phyloP scores from a whole-genome alignment of 2,888 invertebrate genomes.

The Phaonia tiefii region DNA sequence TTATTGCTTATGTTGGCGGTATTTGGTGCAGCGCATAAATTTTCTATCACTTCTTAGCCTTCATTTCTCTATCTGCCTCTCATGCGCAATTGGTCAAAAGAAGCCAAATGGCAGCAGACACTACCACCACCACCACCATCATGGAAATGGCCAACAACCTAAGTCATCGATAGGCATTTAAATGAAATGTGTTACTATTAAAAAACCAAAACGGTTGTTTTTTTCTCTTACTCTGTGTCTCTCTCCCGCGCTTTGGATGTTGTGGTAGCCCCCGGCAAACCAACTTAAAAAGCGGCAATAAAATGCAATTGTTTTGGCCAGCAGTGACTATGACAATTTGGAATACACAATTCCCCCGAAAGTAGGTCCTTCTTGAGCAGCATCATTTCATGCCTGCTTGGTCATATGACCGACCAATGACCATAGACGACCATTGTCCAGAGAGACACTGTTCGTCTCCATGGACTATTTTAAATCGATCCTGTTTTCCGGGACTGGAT shows the following conservation, averaged over 20 bases:
- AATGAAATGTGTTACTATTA: slow-evolving; percentile 63
- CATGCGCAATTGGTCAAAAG: slow-evolving; percentile 31
- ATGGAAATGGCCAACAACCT: slow-evolving; percentile 67
- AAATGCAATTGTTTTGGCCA: slow-evolving; percentile 57
- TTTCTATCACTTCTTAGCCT: slow-evolving; percentile 65
- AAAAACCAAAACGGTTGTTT: slow-evolving; percentile 52
- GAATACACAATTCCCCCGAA: slow-evolving; percentile 39
- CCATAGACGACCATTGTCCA: neutral
- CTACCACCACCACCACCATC: neutral
- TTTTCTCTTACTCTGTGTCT: neutral
- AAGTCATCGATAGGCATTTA: slow-evolving; percentile 59
- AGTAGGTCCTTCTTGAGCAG: slow-evolving; percentile 51
- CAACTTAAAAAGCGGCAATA: slow-evolving; percentile 53
- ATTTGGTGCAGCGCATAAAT: slow-evolving; percentile 70
- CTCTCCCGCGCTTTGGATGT: too few relatives aligned
- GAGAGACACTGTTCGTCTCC: slow-evolving; percentile 42
- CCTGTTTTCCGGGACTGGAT: slow-evolving; percentile 6
- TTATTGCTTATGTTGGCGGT: slow-evolving; percentile 75
- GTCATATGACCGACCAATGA: slow-evolving; percentile 12
- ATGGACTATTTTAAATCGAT: slow-evolving; percentile 46
- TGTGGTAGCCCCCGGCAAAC: slow-evolving; percentile 58
- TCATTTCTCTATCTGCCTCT: neutral
- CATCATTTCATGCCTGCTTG: slow-evolving; percentile 47
- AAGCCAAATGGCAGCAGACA: slow-evolving; percentile 34
- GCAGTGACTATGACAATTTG: slow-evolving; percentile 29